These are phyloP conservation scores for Masnerella sp. DNA, from an alignment of 2,888 invertebrate genomes.

Conservation along the genomic window DNA sequence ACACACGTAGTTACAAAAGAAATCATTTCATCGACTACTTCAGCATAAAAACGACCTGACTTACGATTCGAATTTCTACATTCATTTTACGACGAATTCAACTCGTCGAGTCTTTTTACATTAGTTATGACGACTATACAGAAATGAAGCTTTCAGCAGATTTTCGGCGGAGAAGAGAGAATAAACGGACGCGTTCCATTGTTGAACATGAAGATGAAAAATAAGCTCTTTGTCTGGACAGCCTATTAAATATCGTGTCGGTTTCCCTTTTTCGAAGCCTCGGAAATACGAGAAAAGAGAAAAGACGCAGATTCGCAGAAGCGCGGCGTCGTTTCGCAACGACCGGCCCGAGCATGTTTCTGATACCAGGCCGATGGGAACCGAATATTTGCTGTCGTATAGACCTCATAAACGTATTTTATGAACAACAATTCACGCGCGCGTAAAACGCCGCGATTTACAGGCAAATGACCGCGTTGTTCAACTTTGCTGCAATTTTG, in stretches of 20 bases:
- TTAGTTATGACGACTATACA: no score
- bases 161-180: not conserved
- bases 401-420: constrained; percentile 45
- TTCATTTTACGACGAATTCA: no score
- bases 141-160: not conserved
- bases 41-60: no score
- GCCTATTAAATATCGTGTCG: constrained; percentile 67
- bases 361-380: constrained; percentile 36
- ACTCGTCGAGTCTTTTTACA: no score
- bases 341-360: constrained; percentile 33
- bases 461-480: no score
- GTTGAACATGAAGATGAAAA: constrained; percentile 42
- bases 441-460: no score
- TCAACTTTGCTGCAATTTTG: constrained; percentile 29
- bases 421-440: constrained; percentile 45
- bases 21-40: no score
- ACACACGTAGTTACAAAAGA: no score
- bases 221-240: constrained; percentile 58
- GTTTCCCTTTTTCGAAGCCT: constrained; percentile 59
- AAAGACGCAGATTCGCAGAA: constrained; percentile 59
- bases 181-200: not conserved
- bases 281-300: constrained; percentile 59
- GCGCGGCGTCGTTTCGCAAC: constrained; percentile 55
- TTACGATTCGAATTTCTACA: no score
- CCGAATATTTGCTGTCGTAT: constrained; percentile 46